phyloP scores from a whole-genome alignment of 2,888 invertebrate genomes.

The Mythimna impura region DNA sequence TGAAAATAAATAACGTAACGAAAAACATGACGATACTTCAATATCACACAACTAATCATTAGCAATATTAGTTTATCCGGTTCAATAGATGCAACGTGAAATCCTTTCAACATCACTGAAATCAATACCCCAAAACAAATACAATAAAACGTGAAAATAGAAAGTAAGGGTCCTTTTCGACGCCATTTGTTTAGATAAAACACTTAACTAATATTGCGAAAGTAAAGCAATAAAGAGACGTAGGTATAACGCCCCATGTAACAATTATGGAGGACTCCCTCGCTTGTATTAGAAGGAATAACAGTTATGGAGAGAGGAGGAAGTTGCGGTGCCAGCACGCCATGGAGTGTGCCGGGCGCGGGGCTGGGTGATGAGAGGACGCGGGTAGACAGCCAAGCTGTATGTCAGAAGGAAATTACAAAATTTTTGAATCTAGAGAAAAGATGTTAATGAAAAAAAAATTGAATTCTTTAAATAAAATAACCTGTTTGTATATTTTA shows the following conservation, averaged over 20 bases:
- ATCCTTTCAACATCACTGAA: slow-evolving; percentile 14
- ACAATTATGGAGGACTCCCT: slow-evolving; percentile 74
- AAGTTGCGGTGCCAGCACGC: slow-evolving; percentile 47
- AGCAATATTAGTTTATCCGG: not conserved
- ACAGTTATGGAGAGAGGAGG: slow-evolving; percentile 55
- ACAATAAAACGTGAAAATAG: slow-evolving; percentile 49
- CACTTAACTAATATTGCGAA: slow-evolving; percentile 66
- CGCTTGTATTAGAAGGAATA: slow-evolving; percentile 50
- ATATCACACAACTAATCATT: not conserved
- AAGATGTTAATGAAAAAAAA: too few relatives aligned
- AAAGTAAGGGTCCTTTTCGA: slow-evolving; percentile 40
- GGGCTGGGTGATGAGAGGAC: slow-evolving; percentile 6
- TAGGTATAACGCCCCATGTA: slow-evolving; percentile 70
- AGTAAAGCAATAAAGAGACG: slow-evolving; percentile 72
- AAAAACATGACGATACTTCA: not conserved
- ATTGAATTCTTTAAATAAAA: too few relatives aligned
- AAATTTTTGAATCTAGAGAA: too few relatives aligned
- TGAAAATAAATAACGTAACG: not conserved
- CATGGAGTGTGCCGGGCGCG: slow-evolving; percentile 42
- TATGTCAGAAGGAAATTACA: too few relatives aligned
- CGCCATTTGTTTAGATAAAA: slow-evolving; percentile 57
- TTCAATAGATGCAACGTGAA: slow-evolving; percentile 7
- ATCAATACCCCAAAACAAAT: slow-evolving; percentile 28
- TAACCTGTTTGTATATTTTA: too few relatives aligned
- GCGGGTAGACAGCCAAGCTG: not conserved